Base-by-base conservation (phyloP, 2,888 invertebrate species). In the Drosophila phalerata region DNA sequence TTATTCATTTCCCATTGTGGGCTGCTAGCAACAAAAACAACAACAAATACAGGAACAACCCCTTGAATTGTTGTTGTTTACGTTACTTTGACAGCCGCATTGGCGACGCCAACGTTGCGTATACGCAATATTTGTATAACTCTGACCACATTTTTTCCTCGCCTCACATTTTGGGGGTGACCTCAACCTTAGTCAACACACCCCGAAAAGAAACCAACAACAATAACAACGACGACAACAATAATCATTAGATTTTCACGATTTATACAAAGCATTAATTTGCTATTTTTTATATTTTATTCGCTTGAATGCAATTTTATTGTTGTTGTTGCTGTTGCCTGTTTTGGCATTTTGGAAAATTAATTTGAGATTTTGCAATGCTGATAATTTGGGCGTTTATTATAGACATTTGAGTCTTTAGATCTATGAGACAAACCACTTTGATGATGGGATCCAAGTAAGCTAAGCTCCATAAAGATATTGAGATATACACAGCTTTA, bases 301-400 rank as follows among this genome's bases (percentile, higher is more conserved):
- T 75, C 90, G 85, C 85, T 84, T 90, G 89, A 85, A 78, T 85
- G 85, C 85, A 77, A 69, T 61, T 86, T 71, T 48, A 49, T 53
- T 68, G 65, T 51, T 48, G 47, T 34, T 34, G 42, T 42, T 42
- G 25, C 32, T 69, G 42, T 79, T 60, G 83, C 85, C 82, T 51
- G 42, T 81, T 89, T 82, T 84, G 89, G 82, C 69, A 71, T 76
- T 88, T 76, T 68, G 48, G 57, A 69, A 77, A 73, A 73, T 80
- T 73, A 69, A 69, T 81, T 76, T 61, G 22, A 86, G 85, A 90
- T 85, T 78, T 84, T 73, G 66, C 61, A 43, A 58, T 42, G 62
- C 73, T 69, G 85, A 85, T 85, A 75, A 89, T 85, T 84, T 81
- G 56, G 81, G 64, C 67, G 55, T 65, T 67, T 69, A 60, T 62